Conservation (phyloP, 2,797 vertebrate genomes). For the Rachycentron canadum region DNA sequence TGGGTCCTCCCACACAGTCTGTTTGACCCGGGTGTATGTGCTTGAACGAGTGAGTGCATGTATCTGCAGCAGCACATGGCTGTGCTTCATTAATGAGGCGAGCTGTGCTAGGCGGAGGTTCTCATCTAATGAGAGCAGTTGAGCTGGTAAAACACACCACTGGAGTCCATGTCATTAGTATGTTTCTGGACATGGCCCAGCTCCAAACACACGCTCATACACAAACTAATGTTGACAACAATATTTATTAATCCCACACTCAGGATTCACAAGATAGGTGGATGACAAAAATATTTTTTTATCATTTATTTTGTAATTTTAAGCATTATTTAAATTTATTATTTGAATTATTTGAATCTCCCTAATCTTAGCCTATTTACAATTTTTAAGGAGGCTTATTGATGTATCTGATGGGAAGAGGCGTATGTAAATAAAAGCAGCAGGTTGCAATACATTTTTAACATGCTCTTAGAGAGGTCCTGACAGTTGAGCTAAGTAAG, state of each 20-base stretch:
- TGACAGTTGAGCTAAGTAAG: constrained; percentile 33
- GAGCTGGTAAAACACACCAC: constrained; percentile 91
- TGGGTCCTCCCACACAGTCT: constrained; percentile 80
- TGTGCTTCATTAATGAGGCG: constrained; percentile 96
- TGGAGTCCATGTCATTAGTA: constrained; percentile 83
- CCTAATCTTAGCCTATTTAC: too few species aligned
- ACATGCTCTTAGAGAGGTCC: constrained; percentile 31
- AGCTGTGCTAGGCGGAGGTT: constrained; percentile 90
- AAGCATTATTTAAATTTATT: constrained; percentile 1
- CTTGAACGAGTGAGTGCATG: constrained; percentile 65
- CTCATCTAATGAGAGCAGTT: constrained; percentile 99
- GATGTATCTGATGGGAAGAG: neutral
- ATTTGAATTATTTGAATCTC: too few species aligned
- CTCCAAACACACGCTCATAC: constrained; percentile 61
- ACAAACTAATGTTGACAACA: constrained; percentile 65
- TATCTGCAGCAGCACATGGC: constrained; percentile 95
- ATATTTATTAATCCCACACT: constrained; percentile 40
- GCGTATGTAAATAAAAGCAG: constrained; percentile 35
- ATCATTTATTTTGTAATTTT: neutral
- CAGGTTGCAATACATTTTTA: constrained; percentile 28
- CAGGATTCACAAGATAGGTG: neutral
- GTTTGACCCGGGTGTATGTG: constrained; percentile 75
- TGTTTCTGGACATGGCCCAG: constrained; percentile 75
- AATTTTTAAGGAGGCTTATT: constrained; percentile 5
- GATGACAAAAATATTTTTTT: constrained; percentile 2